Evolutionary conservation across 2,888 invertebrate genomes (phyloP).

Genomic region (Rhopalosiphum nymphaeae): DNA sequence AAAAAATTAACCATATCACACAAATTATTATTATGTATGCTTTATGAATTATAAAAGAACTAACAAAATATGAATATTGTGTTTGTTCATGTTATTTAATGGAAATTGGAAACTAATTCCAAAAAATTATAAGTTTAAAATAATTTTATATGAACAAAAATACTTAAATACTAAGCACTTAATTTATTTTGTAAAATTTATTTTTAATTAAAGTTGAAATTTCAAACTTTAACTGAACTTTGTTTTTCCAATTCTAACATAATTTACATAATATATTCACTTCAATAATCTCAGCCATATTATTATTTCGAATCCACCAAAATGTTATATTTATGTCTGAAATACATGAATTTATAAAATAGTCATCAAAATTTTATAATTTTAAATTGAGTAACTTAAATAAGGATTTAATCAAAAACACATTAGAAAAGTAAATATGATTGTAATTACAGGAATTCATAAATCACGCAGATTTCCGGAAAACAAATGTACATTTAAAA

Average conservation of each 20-base stretch:
- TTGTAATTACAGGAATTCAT: slow-evolving; percentile 27
- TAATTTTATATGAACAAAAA: neutral
- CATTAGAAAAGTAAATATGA: slow-evolving; percentile 39
- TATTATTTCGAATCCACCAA: neutral
- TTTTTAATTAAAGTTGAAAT: neutral
- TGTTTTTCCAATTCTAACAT: neutral
- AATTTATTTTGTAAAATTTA: no score
- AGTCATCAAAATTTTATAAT: slow-evolving; percentile 10
- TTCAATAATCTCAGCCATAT: neutral
- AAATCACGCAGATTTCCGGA: neutral
- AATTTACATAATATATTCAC: slow-evolving; percentile 3
- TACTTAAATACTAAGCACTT: neutral
- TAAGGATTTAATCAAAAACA: slow-evolving; percentile 34
- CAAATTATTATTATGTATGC: slow-evolving; percentile 4
- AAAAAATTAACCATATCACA: neutral
- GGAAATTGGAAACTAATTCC: neutral
- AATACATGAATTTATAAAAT: slow-evolving; percentile 3
- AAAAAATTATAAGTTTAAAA: neutral
- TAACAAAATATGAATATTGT: slow-evolving; percentile 4
- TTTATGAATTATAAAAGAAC: neutral
- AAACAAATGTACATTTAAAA: neutral
- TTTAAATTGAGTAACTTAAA: slow-evolving; percentile 8
- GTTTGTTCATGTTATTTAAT: neutral
- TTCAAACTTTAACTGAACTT: neutral
- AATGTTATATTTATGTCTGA: neutral